Conservation (phyloP, 2,888 invertebrate species). For the Parnassius mnemosyne region DNA sequence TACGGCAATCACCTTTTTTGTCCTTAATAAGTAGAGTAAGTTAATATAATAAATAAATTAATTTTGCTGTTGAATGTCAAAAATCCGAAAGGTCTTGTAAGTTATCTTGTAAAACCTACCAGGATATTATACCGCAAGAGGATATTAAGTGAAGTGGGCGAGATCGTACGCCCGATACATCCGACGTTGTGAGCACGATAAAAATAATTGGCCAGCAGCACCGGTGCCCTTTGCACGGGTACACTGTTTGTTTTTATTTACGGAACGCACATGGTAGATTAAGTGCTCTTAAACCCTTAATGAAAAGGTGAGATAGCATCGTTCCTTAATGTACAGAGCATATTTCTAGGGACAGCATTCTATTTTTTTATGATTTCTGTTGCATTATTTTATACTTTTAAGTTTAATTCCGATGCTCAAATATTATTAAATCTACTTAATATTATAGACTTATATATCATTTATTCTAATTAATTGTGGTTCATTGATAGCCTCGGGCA, state of each 20-base stretch:
- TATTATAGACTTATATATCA: too few relatives aligned
- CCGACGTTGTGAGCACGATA: conserved; percentile 27
- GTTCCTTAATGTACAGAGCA: background rate
- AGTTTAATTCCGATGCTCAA: too few relatives aligned
- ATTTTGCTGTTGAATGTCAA: background rate
- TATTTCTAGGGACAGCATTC: background rate
- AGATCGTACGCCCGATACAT: conserved; percentile 30
- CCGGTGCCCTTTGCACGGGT: conserved; percentile 45
- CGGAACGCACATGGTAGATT: conserved; percentile 39
- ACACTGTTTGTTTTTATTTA: conserved; percentile 48
- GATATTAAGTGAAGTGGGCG: conserved; percentile 31
- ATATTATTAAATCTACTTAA: too few relatives aligned
- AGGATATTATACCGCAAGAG: conserved; percentile 50
- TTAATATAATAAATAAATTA: background rate
- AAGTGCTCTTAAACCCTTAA: conserved; percentile 38
- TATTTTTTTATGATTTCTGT: too few relatives aligned
- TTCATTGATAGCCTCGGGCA: too few relatives aligned
- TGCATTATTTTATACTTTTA: background rate
- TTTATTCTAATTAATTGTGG: too few relatives aligned
- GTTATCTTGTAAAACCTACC: conserved; percentile 64
- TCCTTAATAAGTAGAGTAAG: background rate
- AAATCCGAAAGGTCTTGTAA: conserved; percentile 50
- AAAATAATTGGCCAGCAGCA: conserved; percentile 44
- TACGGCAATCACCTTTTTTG: background rate
- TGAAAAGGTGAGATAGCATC: conserved; percentile 31